Conservation (phyloP, 2,888 invertebrate genomes). For the Oscheius sp. region DNA sequence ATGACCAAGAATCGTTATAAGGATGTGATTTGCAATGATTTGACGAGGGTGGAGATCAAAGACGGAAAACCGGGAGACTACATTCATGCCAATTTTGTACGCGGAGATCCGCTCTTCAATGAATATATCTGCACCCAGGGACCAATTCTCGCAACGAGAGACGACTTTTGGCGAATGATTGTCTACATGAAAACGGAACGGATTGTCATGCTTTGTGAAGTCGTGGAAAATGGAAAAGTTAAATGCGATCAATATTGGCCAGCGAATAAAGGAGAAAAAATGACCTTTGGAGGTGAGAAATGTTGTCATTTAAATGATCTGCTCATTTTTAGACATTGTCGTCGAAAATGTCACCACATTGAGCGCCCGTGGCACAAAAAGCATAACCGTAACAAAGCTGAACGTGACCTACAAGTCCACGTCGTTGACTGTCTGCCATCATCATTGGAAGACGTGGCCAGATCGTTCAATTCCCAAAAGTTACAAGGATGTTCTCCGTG, state of each 20-base stretch:
- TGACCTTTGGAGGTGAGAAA: constrained; percentile 27
- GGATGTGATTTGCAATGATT: constrained; percentile 14
- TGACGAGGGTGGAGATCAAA: neutral
- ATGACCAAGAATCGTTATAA: constrained; percentile 37
- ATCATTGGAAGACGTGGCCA: constrained; percentile 41
- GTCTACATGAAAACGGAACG: constrained; percentile 14
- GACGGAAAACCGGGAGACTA: constrained; percentile 22
- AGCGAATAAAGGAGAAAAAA: constrained; percentile 13
- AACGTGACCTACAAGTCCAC: constrained; percentile 6
- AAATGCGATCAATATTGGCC: constrained; percentile 39
- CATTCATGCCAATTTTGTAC: constrained; percentile 21
- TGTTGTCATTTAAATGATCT: constrained; percentile 14
- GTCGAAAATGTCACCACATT: neutral
- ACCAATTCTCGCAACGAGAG: constrained; percentile 8
- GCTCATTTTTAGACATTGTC: neutral
- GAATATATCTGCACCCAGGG: constrained; percentile 35
- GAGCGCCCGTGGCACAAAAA: neutral
- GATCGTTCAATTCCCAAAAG: constrained; percentile 43
- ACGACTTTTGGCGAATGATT: constrained; percentile 37
- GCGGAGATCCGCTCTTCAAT: constrained; percentile 18
- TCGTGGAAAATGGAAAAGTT: constrained; percentile 30
- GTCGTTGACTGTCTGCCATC: constrained; percentile 21
- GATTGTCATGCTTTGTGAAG: constrained; percentile 35
- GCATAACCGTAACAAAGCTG: constrained; percentile 5
- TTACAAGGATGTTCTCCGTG: constrained; percentile 33